These are phyloP conservation scores for Xiphophorus maculatus DNA, from an alignment of 2,113 vertebrate species.

Conservation along the genomic window DNA sequence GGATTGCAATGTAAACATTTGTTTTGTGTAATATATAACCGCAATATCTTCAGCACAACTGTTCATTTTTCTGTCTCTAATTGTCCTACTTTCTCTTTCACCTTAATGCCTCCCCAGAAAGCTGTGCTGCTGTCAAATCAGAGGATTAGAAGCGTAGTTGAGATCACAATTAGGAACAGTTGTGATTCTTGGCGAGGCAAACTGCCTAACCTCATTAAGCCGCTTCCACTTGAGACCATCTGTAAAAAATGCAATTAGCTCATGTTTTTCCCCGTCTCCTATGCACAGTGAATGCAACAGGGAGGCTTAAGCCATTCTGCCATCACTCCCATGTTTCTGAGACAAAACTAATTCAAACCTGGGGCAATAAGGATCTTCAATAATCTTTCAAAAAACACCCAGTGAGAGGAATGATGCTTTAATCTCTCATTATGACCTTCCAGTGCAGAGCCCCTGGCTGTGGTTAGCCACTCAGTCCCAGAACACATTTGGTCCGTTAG, in stretches of 20 bases:
- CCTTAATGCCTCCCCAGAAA: slow-evolving; percentile 68
- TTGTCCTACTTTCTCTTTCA: slow-evolving; percentile 43
- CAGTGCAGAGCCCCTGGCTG: neutral
- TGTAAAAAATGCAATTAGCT: slow-evolving; percentile 72
- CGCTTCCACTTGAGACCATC: slow-evolving; percentile 71
- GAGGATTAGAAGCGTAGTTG: slow-evolving; percentile 77
- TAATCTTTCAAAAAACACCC: neutral
- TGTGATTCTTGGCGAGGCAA: slow-evolving; percentile 62
- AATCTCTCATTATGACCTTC: slow-evolving; percentile 18
- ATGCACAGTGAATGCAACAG: slow-evolving; percentile 46
- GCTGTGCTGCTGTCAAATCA: slow-evolving; percentile 68
- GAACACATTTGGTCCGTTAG: neutral
- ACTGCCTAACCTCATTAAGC: slow-evolving; percentile 78
- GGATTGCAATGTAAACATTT: neutral
- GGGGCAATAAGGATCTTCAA: slow-evolving; percentile 30
- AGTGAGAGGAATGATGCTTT: neutral
- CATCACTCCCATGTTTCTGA: slow-evolving; percentile 42
- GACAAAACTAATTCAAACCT: slow-evolving; percentile 10
- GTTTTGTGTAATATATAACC: neutral
- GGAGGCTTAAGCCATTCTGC: slow-evolving; percentile 56
- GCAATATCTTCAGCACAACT: slow-evolving; percentile 18
- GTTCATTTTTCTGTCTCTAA: slow-evolving; percentile 37
- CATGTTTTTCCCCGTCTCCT: slow-evolving; percentile 42
- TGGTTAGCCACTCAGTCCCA: neutral
- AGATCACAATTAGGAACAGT: slow-evolving; percentile 77